Base-by-base conservation (phyloP, 2,888 invertebrate species). In the Cordilura impudica region DNA sequence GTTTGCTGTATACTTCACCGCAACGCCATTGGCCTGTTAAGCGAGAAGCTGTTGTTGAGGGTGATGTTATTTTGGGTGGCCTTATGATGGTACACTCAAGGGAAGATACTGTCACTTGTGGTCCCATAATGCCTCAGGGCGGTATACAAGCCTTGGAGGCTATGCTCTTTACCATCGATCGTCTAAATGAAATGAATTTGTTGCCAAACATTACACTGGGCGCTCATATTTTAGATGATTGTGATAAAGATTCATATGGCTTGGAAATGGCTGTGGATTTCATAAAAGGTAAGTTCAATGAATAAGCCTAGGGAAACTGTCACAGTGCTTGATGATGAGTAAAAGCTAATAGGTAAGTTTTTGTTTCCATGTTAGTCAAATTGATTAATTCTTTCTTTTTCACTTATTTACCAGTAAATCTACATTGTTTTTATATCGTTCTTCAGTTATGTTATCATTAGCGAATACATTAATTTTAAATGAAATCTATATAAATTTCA, bases 61-160 rank as follows among this genome's bases (percentile, higher is more conserved):
- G 97, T 0, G 94, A 96, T 86, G 91, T 97, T 78, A 92, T 95
- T 26, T 91, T 97, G 19, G 97, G 97, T 2, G 97, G 96, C 0
- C 92, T 97, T 56, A 97, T 97, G 95, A 97, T 97, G 97, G 95
- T 97, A 12, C 97, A 97, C 89, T 95, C 95, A 75, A 91, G 97
- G 19, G 95, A 95, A 83, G 96, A 96, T 86, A 92, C 92, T 58
- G 91, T 94, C 61, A 95, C 94, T 53, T 97, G 97, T 86, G 97
- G 97, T 0, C 95, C 94, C 16, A 94, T 97, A 81, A 97, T 97
- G 97, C 95, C 96, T 4, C 96, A 97, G 90, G 97, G 96, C 6
- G 94, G 95, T 58, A 93, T 95, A 67, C 95, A 95, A 88, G 96
- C 97, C 2, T 90, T 97, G 43, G 97, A 97, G 88, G 95, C 94